phyloP scores from a whole-genome alignment of 1,140 invertebrate genomes.

The Trachymyrmex septentrionalis region DNA sequence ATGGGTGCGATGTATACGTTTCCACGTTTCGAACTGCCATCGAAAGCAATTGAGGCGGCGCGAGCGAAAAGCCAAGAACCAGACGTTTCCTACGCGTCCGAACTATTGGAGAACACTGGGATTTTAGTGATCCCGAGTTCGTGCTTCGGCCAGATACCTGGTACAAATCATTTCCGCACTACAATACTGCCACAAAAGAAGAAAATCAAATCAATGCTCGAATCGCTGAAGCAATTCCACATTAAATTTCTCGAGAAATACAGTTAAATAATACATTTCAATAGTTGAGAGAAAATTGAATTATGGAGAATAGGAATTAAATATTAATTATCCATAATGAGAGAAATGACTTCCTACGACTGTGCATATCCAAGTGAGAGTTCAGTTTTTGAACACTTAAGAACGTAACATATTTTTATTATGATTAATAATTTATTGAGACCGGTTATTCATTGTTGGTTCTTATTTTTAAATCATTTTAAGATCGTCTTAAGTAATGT shows the following conservation, averaged over 20 bases:
- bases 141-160: slow-evolving; percentile 97
- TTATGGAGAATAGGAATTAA: not conserved
- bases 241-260: slow-evolving; percentile 94
- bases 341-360: not conserved
- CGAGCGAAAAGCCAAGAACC: slow-evolving; percentile 91
- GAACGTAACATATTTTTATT: slow-evolving; percentile 43
- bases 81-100: slow-evolving; percentile 98
- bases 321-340: not conserved
- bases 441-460: no score
- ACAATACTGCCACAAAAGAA: slow-evolving; percentile 96
- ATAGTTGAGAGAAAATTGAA: not conserved
- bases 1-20: slow-evolving; percentile 99
- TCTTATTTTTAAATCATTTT: no score
- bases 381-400: not conserved
- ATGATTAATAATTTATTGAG: slow-evolving; percentile 7
- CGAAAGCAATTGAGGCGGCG: slow-evolving; percentile 93
- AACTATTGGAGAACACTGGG: slow-evolving; percentile 96
- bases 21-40: slow-evolving; percentile 92
- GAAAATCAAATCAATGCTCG: slow-evolving; percentile 94
- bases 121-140: slow-evolving; percentile 96
- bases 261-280: slow-evolving; percentile 83
- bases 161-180: slow-evolving; percentile 97
- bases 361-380: slow-evolving; percentile 4
- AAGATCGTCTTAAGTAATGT: no score
- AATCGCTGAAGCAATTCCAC: slow-evolving; percentile 95